A percentile compares a stretch with the other conserved stretches of the same genome.
Conservation (phyloP, 2,888 invertebrate genomes). For the Acholoe squamosa region DNA sequence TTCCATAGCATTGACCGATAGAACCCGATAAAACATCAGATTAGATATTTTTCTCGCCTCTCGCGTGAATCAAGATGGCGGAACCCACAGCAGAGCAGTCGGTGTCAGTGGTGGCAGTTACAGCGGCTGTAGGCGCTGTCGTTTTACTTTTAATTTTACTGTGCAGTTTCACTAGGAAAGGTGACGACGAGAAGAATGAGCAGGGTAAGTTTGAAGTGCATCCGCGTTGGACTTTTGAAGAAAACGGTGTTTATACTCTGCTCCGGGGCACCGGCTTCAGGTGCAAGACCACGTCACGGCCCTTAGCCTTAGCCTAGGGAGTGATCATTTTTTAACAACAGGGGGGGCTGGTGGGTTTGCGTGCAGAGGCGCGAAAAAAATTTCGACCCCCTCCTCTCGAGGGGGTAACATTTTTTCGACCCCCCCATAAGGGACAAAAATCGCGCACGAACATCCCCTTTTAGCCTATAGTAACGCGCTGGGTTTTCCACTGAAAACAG, state of each 20-base stretch:
- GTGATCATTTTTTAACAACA: no score
- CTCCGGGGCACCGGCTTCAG: not conserved
- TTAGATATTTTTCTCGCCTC: not conserved
- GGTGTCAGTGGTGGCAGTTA: slow-evolving; percentile 79
- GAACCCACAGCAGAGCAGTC: slow-evolving; percentile 65
- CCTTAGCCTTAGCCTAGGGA: no score
- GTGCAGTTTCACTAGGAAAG: slow-evolving; percentile 76
- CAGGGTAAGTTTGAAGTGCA: slow-evolving; percentile 48
- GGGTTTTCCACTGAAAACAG: no score
- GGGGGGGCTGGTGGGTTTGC: no score
- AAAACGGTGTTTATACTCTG: no score
- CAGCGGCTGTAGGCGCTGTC: slow-evolving; percentile 81
- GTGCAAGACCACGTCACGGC: not conserved
- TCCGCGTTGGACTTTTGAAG: no score
- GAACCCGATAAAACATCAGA: not conserved
- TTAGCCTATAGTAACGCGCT: no score
- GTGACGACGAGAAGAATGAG: slow-evolving; percentile 70
- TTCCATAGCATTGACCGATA: not conserved
- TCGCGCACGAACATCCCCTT: no score
- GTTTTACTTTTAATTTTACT: slow-evolving; percentile 78
- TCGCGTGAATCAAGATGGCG: slow-evolving; percentile 55
- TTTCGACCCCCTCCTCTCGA: no score
- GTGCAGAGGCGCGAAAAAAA: no score
- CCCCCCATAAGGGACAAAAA: no score
- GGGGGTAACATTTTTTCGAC: no score